phyloP scores from a whole-genome alignment of 2,888 invertebrate species.

The Cephus sareptanus region DNA sequence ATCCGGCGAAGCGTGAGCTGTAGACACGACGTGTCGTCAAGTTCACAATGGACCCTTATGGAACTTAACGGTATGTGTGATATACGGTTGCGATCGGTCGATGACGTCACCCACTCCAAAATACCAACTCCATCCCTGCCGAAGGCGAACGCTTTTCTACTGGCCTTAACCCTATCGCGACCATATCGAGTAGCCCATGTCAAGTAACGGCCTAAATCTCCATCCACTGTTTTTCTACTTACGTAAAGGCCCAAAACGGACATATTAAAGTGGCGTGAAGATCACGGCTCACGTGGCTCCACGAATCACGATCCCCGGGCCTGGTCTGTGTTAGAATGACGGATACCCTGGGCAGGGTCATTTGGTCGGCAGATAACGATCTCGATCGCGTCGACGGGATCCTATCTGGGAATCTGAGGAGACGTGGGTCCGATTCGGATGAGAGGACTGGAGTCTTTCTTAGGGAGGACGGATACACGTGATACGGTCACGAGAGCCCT shows the following conservation, averaged over 20 bases:
- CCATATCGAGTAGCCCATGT: background rate
- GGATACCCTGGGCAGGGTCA: slow-evolving; percentile 53
- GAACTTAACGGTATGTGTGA: slow-evolving; percentile 19
- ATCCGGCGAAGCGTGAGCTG: slow-evolving; percentile 44
- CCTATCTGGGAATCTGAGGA: slow-evolving; percentile 27
- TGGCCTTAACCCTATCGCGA: background rate
- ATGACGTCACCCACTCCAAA: background rate
- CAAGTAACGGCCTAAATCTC: background rate
- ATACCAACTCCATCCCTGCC: background rate
- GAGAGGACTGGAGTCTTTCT: background rate
- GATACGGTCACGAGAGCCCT: background rate
- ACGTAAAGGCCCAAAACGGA: slow-evolving; percentile 24
- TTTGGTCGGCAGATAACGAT: slow-evolving; percentile 59
- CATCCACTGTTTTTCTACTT: background rate
- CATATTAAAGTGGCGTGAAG: slow-evolving; percentile 52
- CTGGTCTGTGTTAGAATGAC: slow-evolving; percentile 58
- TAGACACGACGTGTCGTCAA: slow-evolving; percentile 43
- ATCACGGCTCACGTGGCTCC: slow-evolving; percentile 23
- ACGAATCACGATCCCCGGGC: slow-evolving; percentile 29
- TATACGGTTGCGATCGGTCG: background rate
- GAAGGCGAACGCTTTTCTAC: background rate
- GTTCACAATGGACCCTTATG: slow-evolving; percentile 38
- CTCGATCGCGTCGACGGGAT: slow-evolving; percentile 40
- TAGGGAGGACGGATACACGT: background rate
- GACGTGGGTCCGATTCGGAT: slow-evolving; percentile 3